phyloP scores from a whole-genome alignment of 1,140 invertebrate species.

The Lepidurus couesii region DNA sequence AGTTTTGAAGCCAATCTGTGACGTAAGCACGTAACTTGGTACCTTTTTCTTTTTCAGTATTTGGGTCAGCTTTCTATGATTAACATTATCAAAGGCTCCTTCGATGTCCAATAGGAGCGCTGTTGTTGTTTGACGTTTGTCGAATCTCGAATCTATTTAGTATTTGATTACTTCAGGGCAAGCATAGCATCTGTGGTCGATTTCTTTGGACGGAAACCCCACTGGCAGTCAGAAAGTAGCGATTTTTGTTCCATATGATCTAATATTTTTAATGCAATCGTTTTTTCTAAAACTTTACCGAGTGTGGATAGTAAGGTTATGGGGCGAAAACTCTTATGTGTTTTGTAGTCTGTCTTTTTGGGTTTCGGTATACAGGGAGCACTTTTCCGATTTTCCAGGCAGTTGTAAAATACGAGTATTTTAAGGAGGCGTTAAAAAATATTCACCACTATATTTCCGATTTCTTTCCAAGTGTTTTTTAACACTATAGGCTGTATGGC shows the following conservation, averaged over 20 bases:
- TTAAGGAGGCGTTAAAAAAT: conserved; percentile 26
- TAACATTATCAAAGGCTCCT: conserved; percentile 23
- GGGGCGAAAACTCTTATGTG: conserved; percentile 22
- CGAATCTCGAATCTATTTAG: conserved; percentile 1
- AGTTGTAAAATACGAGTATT: not conserved
- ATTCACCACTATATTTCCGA: not conserved
- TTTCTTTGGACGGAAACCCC: conserved; percentile 26
- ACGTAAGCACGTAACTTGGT: not conserved
- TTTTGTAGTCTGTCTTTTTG: conserved; percentile 24
- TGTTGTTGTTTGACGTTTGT: not conserved
- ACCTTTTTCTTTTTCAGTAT: conserved; percentile 26
- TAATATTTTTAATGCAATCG: not conserved
- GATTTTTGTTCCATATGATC: conserved; percentile 5
- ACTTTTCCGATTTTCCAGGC: conserved; percentile 24
- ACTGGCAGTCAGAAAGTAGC: conserved; percentile 24
- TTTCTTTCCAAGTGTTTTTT: not conserved
- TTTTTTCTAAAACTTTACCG: conserved; percentile 25
- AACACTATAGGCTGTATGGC: not conserved
- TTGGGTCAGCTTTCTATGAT: not conserved
- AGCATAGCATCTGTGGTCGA: conserved; percentile 22
- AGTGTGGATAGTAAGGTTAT: conserved; percentile 23
- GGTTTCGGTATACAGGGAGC: conserved; percentile 23
- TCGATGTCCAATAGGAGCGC: not conserved
- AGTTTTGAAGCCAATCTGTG: not conserved
- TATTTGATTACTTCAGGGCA: not conserved